Base-by-base conservation (phyloP, 1,140 invertebrate genomes). In the Calosoma granatense region DNA sequence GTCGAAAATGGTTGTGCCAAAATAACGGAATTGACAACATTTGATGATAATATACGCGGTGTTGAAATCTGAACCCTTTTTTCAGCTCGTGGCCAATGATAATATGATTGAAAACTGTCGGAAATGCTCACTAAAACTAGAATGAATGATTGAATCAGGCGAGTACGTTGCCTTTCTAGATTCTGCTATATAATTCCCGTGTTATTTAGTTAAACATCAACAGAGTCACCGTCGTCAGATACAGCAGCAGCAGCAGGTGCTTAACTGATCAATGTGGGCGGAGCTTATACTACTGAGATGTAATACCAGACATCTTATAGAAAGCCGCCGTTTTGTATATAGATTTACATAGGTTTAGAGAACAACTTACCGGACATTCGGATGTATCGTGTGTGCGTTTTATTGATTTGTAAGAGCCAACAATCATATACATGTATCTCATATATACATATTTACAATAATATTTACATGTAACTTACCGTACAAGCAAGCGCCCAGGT, bases 1-100 rank as follows among this genome's bases (percentile, higher is more conserved):
- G 41, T 47, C 41, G 41, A 47, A 47, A 11, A 47, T 47, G 41
- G 41, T 47, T 47, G 41, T 47, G 41, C 41, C 41, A 47, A 47
- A 36, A 9, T 47, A 30, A 6, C 14, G 26, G 26, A 30, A 6
- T 4, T 14, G 26, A 30, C 26, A 30, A 30, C 26, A 30, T 4
- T 14, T 6, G 14, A 30, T 30, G 14, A n/a, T n/a, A n/a, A n/a
- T n/a, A n/a, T n/a, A n/a, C n/a, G n/a, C n/a, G n/a, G n/a, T n/a
- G n/a, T n/a, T n/a, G n/a, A n/a, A n/a, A n/a, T n/a, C n/a, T n/a
- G n/a, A n/a, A n/a, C n/a, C n/a, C n/a, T n/a, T n/a, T n/a, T n/a
- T n/a, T n/a, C n/a, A n/a, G n/a, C n/a, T n/a, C n/a, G n/a, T n/a
- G n/a, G n/a, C n/a, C n/a, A n/a, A n/a, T n/a, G n/a, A n/a, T n/a